These are phyloP conservation scores for Bombus consobrinus DNA, from an alignment of 1,140 invertebrate species.

Conservation along the genomic window DNA sequence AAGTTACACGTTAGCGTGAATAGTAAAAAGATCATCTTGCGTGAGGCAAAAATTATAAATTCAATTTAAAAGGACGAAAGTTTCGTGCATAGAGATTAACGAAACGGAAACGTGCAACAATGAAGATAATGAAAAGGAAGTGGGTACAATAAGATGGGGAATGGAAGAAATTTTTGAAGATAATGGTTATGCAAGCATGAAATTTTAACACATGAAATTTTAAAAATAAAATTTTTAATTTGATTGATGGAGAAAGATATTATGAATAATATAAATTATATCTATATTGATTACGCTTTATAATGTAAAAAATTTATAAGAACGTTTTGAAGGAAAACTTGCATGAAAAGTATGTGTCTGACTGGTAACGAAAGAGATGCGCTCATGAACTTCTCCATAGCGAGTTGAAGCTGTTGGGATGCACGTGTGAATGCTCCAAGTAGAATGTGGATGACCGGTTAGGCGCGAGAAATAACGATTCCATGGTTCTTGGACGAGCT, in stretches of 20 bases:
- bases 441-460: constrained; percentile 41
- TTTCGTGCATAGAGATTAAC: neutral
- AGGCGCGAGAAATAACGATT: constrained; percentile 48
- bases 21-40: neutral
- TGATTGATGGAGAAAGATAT: no score
- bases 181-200: neutral
- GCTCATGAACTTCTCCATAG: neutral
- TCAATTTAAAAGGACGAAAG: neutral
- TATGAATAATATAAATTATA: no score
- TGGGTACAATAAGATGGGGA: neutral
- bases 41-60: neutral
- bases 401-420: constrained; percentile 54
- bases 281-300: no score
- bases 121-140: neutral
- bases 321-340: neutral
- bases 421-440: constrained; percentile 26
- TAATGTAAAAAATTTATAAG: no score
- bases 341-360: neutral
- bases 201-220: neutral
- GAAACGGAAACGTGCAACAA: neutral
- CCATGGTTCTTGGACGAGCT: constrained; percentile 21
- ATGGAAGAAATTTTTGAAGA: neutral
- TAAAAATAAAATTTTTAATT: no score
- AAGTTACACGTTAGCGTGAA: neutral
- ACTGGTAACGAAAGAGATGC: neutral